These are phyloP conservation scores for Leistus spinibarbis DNA, from an alignment of 2,888 invertebrate species.

Conservation along the genomic window DNA sequence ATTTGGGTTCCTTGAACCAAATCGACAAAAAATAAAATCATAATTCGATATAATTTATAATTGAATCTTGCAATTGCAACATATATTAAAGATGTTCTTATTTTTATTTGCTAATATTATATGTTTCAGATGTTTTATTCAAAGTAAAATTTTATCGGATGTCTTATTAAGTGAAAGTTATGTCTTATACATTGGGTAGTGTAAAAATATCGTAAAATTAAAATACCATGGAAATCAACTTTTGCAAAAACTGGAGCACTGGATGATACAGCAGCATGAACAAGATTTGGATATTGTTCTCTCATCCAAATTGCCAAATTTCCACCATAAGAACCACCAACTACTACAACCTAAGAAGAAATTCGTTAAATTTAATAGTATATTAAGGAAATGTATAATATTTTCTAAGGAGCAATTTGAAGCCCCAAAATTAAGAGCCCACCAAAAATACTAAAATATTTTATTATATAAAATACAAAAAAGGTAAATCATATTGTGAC, in stretches of 20 bases:
- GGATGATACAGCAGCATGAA: constrained; percentile 44
- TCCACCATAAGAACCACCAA: constrained; percentile 47
- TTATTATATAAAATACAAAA: too few species aligned
- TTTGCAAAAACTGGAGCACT: constrained; percentile 45
- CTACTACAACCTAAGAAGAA: constrained; percentile 43
- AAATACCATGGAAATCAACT: constrained; percentile 44
- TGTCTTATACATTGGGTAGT: too few species aligned
- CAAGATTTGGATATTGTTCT: constrained; percentile 44
- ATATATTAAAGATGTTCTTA: too few species aligned
- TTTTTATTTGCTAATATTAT: too few species aligned
- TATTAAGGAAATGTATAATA: too few species aligned
- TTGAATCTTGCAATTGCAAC: too few species aligned
- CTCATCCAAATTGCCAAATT: constrained; percentile 46
- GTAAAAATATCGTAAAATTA: not conserved
- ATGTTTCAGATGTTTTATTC: not conserved
- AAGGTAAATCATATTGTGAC: too few species aligned
- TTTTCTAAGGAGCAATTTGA: not conserved
- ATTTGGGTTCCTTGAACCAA: too few species aligned
- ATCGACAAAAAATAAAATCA: constrained; percentile 41
- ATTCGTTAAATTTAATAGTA: not conserved
- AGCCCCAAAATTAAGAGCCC: not conserved
- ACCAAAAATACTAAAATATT: too few species aligned
- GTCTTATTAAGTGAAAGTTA: too few species aligned
- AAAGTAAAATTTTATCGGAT: not conserved
- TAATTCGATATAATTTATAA: not conserved